A percentile compares a stretch with the other conserved stretches of the same genome.
phyloP scores from a whole-genome alignment of 2,797 vertebrate genomes.

The Naso thynnoides region DNA sequence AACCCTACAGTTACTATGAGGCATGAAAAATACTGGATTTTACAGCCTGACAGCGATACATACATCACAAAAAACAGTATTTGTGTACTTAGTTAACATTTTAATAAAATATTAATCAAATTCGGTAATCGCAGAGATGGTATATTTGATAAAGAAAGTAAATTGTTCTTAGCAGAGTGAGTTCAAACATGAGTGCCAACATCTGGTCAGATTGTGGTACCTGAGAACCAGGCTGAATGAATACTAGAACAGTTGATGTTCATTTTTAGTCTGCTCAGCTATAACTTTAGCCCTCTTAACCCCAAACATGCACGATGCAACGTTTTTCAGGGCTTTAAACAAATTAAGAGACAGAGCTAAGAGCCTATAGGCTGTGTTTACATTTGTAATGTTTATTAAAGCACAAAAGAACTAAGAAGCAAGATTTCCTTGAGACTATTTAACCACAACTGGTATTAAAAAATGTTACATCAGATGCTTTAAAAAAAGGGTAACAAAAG shows the following conservation, averaged over 20 bases:
- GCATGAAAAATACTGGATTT: neutral
- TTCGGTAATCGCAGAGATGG: neutral
- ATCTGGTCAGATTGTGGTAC: conserved; percentile 1
- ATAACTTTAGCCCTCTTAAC: neutral
- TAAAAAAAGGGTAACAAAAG: neutral
- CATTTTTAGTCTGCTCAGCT: neutral
- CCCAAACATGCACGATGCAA: too few relatives aligned
- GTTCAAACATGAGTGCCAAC: conserved; percentile 9
- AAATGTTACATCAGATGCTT: too few relatives aligned
- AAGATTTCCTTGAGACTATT: too few relatives aligned
- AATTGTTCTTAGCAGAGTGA: neutral
- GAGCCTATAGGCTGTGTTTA: too few relatives aligned
- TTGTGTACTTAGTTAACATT: conserved; percentile 3
- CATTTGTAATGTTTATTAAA: too few relatives aligned
- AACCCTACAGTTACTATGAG: neutral
- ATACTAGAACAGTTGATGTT: neutral
- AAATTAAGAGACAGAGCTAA: too few relatives aligned
- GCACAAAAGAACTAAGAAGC: too few relatives aligned
- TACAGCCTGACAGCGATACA: neutral
- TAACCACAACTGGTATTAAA: too few relatives aligned
- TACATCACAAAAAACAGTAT: neutral
- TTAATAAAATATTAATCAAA: neutral
- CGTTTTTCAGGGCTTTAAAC: too few relatives aligned
- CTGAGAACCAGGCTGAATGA: conserved; percentile 3
- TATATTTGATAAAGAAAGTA: neutral